Evolutionary conservation across 2,888 invertebrate species (phyloP), one percentile per base, ranked within the genome.

Genomic region (Cloeon dipterum): DNA sequence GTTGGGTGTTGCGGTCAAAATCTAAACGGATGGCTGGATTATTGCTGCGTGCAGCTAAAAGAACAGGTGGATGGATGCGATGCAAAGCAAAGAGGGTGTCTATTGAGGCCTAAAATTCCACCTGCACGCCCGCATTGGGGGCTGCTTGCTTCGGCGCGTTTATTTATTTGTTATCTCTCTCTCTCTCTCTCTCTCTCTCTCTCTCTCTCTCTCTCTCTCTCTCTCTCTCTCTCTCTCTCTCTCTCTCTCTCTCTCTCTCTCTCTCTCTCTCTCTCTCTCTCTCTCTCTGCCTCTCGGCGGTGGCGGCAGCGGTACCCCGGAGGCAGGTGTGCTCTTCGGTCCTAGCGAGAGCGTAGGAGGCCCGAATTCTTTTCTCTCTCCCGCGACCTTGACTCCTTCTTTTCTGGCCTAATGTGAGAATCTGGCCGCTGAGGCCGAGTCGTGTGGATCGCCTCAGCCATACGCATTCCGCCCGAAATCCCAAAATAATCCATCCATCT

Each of bases 141-240:
- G 34, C 38, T 19, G 34, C 36, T 37, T 26, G 20, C 29, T 38
- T 32, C 39, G 37, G 38, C 25, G 26, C 35, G 37, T 34, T 38
- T 36, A 25, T 37, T 38, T 42, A 38, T 25, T 34, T 32, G 35
- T 38, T 39, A 39, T 36, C 40, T 38, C n/a, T n/a, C n/a, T n/a
- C n/a, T n/a, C n/a, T n/a, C n/a, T n/a, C n/a, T n/a, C n/a, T n/a
- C n/a, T n/a, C 39, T 34, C 38, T 41, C 32, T n/a, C 35, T 7
- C 36, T 7, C 26, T 13, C 17, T 40, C 20, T 16, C 25, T 18
- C 19, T 21, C 38, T 40, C 35, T 18, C 33, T 26, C 20, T 35
- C n/a, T 23, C 10, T 14, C 21, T 32, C 23, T 23, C 35, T 34
- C 29, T 17, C 20, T 21, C 17, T 19, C 34, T 20, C 29, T 21